Percentiles rank a stretch among this genome's conserved stretches.
phyloP scores from a whole-genome alignment of 2,888 invertebrate genomes.

The Antitype chi region DNA sequence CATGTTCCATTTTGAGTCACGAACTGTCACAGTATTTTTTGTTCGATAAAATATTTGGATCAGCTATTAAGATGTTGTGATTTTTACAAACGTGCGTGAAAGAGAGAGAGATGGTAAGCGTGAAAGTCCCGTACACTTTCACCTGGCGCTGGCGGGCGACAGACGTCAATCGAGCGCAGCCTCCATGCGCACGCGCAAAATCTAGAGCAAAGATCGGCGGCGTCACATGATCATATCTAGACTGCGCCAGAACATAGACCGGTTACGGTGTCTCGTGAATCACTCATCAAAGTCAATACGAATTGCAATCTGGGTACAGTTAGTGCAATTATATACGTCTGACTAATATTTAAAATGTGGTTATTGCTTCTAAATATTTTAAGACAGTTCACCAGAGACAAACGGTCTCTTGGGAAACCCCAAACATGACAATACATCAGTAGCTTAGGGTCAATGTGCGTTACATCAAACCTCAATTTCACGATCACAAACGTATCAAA shows the following conservation, averaged over 20 bases:
- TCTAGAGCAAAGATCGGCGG: slow-evolving; percentile 39
- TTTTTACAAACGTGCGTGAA: slow-evolving; percentile 63
- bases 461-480: slow-evolving; percentile 7
- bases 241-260: slow-evolving; percentile 32
- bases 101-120: slow-evolving; percentile 55
- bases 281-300: slow-evolving; percentile 31
- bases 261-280: slow-evolving; percentile 59
- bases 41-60: slow-evolving; percentile 59
- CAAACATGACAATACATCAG: neutral
- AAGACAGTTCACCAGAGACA: neutral
- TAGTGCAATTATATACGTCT: slow-evolving; percentile 39
- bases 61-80: slow-evolving; percentile 56
- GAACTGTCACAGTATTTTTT: slow-evolving; percentile 65
- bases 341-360: slow-evolving; percentile 7
- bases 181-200: slow-evolving; percentile 54
- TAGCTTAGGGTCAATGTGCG: neutral
- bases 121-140: slow-evolving; percentile 80
- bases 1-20: slow-evolving; percentile 50
- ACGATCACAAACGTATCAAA: slow-evolving; percentile 6
- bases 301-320: slow-evolving; percentile 51
- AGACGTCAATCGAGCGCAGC: slow-evolving; percentile 67
- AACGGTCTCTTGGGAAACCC: neutral
- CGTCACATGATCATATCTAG: slow-evolving; percentile 41
- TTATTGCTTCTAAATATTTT: neutral
- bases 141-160: slow-evolving; percentile 62